Percentiles rank a stretch among this genome's conserved stretches.
Conservation (phyloP, 2,113 vertebrate genomes). For the Emydocephalus ijimae region DNA sequence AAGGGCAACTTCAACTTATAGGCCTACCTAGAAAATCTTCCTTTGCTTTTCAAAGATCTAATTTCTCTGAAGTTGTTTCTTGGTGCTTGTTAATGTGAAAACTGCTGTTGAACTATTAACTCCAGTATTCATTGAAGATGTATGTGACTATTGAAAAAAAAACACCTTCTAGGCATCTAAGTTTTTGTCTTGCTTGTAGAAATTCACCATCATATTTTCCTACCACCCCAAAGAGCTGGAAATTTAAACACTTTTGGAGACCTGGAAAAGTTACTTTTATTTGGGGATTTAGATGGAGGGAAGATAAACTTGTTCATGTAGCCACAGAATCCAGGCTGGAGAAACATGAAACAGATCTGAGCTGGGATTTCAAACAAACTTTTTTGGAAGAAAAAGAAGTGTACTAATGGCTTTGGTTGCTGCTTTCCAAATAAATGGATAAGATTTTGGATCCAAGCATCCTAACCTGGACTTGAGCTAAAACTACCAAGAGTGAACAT, state of each 20-base stretch:
- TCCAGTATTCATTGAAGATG: background rate
- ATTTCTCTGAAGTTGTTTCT: slow-evolving; percentile 57
- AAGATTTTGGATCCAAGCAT: background rate
- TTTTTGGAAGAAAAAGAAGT: background rate
- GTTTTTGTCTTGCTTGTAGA: slow-evolving; percentile 38
- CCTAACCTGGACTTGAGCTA: background rate
- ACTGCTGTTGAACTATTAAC: slow-evolving; percentile 74
- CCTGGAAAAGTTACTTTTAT: slow-evolving; percentile 34
- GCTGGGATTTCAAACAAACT: slow-evolving; percentile 32
- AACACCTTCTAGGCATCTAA: slow-evolving; percentile 51
- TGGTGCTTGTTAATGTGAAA: slow-evolving; percentile 67
- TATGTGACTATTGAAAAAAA: slow-evolving; percentile 52
- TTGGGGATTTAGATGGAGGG: slow-evolving; percentile 34
- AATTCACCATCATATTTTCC: slow-evolving; percentile 22
- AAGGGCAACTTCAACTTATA: slow-evolving; percentile 66
- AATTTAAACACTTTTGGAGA: slow-evolving; percentile 20
- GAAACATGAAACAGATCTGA: slow-evolving; percentile 24
- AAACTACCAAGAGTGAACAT: background rate
- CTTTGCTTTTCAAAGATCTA: background rate
- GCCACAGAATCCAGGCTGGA: background rate
- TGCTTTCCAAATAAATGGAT: background rate
- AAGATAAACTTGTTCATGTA: slow-evolving; percentile 9
- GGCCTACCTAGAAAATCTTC: slow-evolving; percentile 51
- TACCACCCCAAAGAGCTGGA: slow-evolving; percentile 38
- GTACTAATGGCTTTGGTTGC: background rate